Evolutionary conservation across 2,888 invertebrate genomes (phyloP).

Genomic region (Temnothorax rugatulus): DNA sequence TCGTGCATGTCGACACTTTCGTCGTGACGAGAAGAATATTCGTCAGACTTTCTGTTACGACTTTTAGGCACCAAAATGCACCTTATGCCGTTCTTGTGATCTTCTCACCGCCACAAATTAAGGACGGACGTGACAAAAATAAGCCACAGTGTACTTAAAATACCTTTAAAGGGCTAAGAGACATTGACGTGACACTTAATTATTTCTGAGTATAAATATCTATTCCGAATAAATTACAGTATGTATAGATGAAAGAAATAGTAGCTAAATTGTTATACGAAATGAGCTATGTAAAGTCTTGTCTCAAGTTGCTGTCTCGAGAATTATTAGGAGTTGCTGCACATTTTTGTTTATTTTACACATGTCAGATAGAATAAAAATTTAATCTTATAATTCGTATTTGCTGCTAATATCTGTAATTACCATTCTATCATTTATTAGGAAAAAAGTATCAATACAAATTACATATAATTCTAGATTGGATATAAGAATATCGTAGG

Average conservation of each 20-base stretch:
- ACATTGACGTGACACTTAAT: background rate
- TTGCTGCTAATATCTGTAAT: background rate
- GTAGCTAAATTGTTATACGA: background rate
- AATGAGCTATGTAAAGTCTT: background rate
- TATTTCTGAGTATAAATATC: background rate
- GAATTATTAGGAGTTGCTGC: background rate
- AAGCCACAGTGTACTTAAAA: no score
- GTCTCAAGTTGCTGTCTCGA: background rate
- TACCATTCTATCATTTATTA: background rate
- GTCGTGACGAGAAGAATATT: conserved; percentile 46
- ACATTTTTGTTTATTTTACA: background rate
- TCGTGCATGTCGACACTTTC: conserved; percentile 51
- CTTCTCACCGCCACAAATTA: background rate
- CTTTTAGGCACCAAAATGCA: background rate
- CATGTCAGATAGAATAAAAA: background rate
- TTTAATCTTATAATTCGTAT: background rate
- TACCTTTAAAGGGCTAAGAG: background rate
- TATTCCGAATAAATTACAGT: background rate
- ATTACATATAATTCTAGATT: background rate
- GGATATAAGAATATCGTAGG: background rate
- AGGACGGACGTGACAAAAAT: no score
- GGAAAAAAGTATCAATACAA: background rate
- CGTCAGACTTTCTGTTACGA: background rate
- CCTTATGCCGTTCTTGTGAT: background rate
- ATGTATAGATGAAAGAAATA: background rate